phyloP scores from a whole-genome alignment of 1,140 invertebrate genomes.

The Apolygus lucorum region DNA sequence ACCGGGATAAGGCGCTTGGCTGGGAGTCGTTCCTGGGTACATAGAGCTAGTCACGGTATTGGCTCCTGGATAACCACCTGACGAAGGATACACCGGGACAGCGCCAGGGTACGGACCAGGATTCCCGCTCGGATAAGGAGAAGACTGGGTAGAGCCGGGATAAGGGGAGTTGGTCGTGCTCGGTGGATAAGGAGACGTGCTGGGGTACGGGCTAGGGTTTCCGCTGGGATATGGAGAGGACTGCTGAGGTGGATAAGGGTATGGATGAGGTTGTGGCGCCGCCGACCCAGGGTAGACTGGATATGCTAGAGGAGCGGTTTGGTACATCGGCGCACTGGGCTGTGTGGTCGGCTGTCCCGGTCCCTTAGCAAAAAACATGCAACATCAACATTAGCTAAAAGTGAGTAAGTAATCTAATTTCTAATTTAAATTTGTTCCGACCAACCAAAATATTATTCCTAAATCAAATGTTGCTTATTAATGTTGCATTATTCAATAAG shows the following conservation, averaged over 20 bases:
- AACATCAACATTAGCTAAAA: constrained; percentile 3
- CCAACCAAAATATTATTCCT: too few relatives aligned
- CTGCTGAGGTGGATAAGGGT: constrained; percentile 28
- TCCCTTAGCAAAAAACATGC: constrained; percentile 25
- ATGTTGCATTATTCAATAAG: too few relatives aligned
- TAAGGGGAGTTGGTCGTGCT: constrained; percentile 29
- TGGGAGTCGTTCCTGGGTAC: not conserved
- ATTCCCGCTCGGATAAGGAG: constrained; percentile 30
- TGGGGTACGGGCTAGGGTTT: constrained; percentile 23
- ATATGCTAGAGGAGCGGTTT: constrained; percentile 28
- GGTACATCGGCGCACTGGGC: constrained; percentile 32
- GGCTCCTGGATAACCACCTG: not conserved
- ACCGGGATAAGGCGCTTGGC: not conserved
- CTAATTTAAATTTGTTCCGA: too few relatives aligned
- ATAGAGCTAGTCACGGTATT: constrained; percentile 16
- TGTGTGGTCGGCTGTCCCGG: constrained; percentile 33
- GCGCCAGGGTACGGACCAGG: constrained; percentile 30
- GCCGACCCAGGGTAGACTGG: constrained; percentile 29
- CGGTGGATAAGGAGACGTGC: constrained; percentile 18
- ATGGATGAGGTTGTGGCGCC: constrained; percentile 26
- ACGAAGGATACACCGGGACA: constrained; percentile 22
- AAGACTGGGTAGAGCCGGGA: constrained; percentile 25
- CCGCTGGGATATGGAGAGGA: constrained; percentile 31
- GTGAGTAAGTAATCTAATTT: too few relatives aligned
- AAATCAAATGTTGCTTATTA: too few relatives aligned